Conservation (phyloP, 1,140 invertebrate species). For the Drosophila tani region DNA sequence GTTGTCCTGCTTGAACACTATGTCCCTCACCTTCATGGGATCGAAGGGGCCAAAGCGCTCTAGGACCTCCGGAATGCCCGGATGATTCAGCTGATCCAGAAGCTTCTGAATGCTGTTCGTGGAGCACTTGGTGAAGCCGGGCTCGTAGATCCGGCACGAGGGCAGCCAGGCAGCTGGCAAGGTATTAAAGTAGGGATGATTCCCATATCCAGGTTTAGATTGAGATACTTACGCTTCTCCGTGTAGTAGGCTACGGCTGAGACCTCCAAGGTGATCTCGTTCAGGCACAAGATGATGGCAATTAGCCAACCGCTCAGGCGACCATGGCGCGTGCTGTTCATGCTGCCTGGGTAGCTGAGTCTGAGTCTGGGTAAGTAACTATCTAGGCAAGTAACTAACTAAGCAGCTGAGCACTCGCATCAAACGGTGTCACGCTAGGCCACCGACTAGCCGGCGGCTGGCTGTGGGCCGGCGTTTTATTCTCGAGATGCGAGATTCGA, state of each 20-base stretch:
- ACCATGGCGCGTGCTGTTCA: constrained; percentile 43
- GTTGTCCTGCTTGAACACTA: constrained; percentile 78
- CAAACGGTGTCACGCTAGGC: constrained; percentile 41
- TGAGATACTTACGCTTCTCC: constrained; percentile 64
- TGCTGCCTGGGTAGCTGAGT: constrained; percentile 10
- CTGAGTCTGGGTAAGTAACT: constrained; percentile 12
- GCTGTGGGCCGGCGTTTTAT: constrained; percentile 35
- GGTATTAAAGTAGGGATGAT: neutral
- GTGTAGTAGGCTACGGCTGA: constrained; percentile 61
- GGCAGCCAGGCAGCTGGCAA: constrained; percentile 87
- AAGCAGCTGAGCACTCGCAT: constrained; percentile 19
- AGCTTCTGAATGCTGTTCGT: constrained; percentile 87
- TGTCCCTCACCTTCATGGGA: constrained; percentile 66
- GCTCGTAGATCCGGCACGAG: constrained; percentile 87
- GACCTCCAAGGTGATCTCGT: constrained; percentile 29
- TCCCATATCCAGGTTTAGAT: too few species aligned
- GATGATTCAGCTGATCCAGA: constrained; percentile 86
- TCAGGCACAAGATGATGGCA: constrained; percentile 31
- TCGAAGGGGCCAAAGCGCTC: constrained; percentile 67
- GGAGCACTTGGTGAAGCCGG: constrained; percentile 88
- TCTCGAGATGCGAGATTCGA: constrained; percentile 23
- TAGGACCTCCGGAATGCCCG: constrained; percentile 76
- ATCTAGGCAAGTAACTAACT: constrained; percentile 19
- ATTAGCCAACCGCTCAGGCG: constrained; percentile 40
- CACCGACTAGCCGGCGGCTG: constrained; percentile 28